Percentiles rank a stretch among this genome's conserved stretches.
These are phyloP conservation scores for Mythimna lalbum DNA, from an alignment of 2,888 invertebrate genomes.

Conservation along the genomic window DNA sequence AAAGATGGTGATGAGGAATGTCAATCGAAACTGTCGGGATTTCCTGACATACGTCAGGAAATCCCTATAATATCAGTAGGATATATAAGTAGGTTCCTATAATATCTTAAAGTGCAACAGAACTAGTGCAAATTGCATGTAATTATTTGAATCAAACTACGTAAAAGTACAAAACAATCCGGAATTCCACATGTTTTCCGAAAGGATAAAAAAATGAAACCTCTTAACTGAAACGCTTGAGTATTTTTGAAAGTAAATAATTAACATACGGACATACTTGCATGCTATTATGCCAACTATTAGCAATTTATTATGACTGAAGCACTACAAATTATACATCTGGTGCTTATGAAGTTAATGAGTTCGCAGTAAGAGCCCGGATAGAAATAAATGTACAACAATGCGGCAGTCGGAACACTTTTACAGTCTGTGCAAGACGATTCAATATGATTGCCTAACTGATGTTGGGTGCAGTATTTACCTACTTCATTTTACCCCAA, in stretches of 20 bases:
- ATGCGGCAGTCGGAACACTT: slow-evolving; percentile 17
- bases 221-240: slow-evolving; percentile 34
- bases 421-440: neutral
- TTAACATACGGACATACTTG: slow-evolving; percentile 43
- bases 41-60: no score
- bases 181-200: neutral
- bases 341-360: slow-evolving; percentile 48
- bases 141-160: neutral
- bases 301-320: slow-evolving; percentile 48
- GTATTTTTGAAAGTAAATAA: slow-evolving; percentile 60
- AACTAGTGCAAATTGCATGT: neutral
- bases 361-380: slow-evolving; percentile 13
- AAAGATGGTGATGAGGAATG: no score
- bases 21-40: no score
- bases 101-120: no score
- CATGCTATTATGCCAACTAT: slow-evolving; percentile 43
- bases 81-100: no score
- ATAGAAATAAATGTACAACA: slow-evolving; percentile 22
- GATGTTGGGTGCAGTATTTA: neutral
- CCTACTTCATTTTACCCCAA: slow-evolving; percentile 14
- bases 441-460: slow-evolving; percentile 10
- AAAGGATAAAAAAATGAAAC: slow-evolving; percentile 13
- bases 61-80: no score
- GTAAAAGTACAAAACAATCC: no score
- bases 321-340: slow-evolving; percentile 55